These are phyloP conservation scores for Nannospalax galili DNA, from an alignment of 2,113 vertebrate genomes.

Conservation along the genomic window DNA sequence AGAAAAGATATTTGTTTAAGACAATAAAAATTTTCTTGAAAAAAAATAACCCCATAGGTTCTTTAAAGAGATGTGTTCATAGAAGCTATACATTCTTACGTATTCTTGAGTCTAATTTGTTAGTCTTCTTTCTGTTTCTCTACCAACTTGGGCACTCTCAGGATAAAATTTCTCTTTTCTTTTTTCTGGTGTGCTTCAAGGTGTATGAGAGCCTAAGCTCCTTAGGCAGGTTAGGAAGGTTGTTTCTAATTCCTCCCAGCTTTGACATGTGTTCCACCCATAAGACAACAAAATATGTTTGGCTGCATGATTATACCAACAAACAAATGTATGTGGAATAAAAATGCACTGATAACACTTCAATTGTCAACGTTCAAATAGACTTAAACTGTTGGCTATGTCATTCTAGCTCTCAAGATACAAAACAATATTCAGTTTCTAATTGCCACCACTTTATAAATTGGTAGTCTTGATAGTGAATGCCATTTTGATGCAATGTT, in stretches of 20 bases:
- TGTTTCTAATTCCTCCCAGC: background rate
- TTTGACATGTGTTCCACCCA: background rate
- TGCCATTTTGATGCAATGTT: background rate
- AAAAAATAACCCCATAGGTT: background rate
- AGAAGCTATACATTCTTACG: background rate
- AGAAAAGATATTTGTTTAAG: background rate
- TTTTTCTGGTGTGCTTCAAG: slow-evolving; percentile 18
- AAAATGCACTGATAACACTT: slow-evolving; percentile 24
- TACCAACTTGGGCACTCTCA: background rate
- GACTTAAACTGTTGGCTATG: background rate
- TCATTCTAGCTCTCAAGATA: slow-evolving; percentile 1
- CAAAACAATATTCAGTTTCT: background rate
- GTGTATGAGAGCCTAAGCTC: background rate
- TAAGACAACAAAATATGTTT: background rate
- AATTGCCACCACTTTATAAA: slow-evolving; percentile 10
- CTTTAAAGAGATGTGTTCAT: background rate
- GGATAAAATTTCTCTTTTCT: background rate
- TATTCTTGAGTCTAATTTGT: background rate
- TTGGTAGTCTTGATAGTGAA: slow-evolving; percentile 39
- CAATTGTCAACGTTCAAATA: background rate
- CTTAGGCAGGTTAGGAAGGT: background rate
- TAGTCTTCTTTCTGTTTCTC: background rate
- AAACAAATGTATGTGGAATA: slow-evolving; percentile 12
- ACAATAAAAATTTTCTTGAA: background rate
- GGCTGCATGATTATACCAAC: background rate